These are phyloP conservation scores for Smittia aterrima DNA, from an alignment of 2,888 invertebrate genomes.

Conservation along the genomic window DNA sequence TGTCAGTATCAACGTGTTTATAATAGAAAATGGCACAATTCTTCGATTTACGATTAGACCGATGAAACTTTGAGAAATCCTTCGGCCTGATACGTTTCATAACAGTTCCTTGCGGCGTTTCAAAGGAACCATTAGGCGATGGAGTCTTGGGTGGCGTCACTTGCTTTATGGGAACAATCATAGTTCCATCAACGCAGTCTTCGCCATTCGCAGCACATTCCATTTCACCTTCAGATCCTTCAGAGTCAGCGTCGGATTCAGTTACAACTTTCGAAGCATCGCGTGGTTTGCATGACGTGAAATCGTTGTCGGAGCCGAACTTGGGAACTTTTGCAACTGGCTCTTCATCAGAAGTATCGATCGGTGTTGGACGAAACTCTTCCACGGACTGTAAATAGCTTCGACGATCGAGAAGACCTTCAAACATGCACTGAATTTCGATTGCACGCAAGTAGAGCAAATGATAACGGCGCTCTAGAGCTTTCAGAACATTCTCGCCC, in stretches of 20 bases:
- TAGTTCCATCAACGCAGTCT: conserved; percentile 27
- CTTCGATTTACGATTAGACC: conserved; percentile 75
- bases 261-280: conserved; percentile 44
- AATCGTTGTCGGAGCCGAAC: conserved; percentile 52
- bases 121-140: conserved; percentile 48
- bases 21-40: conserved; percentile 83
- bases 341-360: conserved; percentile 69
- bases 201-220: conserved; percentile 33
- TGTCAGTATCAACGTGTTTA: conserved; percentile 82
- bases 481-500: conserved; percentile 54
- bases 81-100: conserved; percentile 57
- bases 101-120: conserved; percentile 51
- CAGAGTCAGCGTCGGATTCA: conserved; percentile 63
- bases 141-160: neutral
- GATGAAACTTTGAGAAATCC: conserved; percentile 63
- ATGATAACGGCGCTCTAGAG: conserved; percentile 86
- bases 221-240: conserved; percentile 55
- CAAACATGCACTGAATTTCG: conserved; percentile 90
- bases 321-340: conserved; percentile 74
- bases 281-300: conserved; percentile 43
- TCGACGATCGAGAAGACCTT: conserved; percentile 70
- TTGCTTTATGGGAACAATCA: neutral
- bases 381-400: conserved; percentile 53
- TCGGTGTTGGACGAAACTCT: conserved; percentile 48
- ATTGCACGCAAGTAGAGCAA: conserved; percentile 82